Evolutionary conservation across 2,888 invertebrate genomes (phyloP), one percentile per base, ranked within the genome.

Genomic region (Scrobipalpa costella): DNA sequence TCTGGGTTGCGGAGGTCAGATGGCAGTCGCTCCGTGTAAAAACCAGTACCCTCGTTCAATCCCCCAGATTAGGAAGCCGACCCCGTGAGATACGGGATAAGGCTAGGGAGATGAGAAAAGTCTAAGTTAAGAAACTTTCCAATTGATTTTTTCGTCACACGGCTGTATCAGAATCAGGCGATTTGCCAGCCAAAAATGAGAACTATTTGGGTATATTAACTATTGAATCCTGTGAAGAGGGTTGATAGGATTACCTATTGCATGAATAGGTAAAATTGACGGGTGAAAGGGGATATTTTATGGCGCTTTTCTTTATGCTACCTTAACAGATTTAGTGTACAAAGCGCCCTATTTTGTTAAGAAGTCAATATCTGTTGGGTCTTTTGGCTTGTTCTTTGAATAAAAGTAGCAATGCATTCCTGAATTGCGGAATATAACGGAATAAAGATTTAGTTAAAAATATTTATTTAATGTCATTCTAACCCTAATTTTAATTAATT

Each of bases 181-280:
- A 15, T 44, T 15, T 44, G n/a, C 15, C 15, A 15, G 15, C 15
- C 44, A 44, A 9, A 34, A 33, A 34, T 34, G 27, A 55, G 55
- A n/a, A 15, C 7, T 34, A 59, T 15, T 36, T 11, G 15, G 49
- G 49, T 49, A 33, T 60, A 47, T 60, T 60, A 49, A 60, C 60
- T 9, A 60, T 49, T 34, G 60, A 60, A 34, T 3, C 19, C 8
- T 13, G 7, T 49, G 60, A 60, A 11, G 34, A 60, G 60, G 49
- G 60, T 60, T 49, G 49, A 60, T 60, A 34, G 49, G 15, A 60
- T 49, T 49, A 60, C 47, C 15, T 17, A 60, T 49, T 49, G 19
- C 47, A 15, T 60, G 60, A 49, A 60, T 49, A 7, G 60, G 8
- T 7, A 33, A 5, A 44, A 60, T 33, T 60, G 60, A 60, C 60